A percentile compares a stretch with the other conserved stretches of the same genome.
Evolutionary conservation across 2,797 vertebrate genomes (phyloP).

Genomic region (Alfaro cultratus): DNA sequence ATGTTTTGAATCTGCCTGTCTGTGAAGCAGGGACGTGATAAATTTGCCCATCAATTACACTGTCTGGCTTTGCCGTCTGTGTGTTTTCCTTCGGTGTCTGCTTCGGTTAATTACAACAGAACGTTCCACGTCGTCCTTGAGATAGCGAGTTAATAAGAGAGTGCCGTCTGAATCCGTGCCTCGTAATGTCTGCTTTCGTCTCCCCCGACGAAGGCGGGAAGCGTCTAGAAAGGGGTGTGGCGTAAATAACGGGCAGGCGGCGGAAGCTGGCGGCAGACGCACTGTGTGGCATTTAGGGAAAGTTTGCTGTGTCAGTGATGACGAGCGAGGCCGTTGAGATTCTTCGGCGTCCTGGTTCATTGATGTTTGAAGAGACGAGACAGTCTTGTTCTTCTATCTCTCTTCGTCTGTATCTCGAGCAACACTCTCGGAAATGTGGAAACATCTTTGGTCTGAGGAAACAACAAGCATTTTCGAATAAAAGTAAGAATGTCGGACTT

Average conservation of each 20-base stretch:
- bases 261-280: background rate
- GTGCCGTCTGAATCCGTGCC: conserved; percentile 47
- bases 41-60: conserved; percentile 68
- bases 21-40: conserved; percentile 66
- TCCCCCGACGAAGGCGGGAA: background rate
- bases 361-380: conserved; percentile 40
- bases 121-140: conserved; percentile 60
- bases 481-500: background rate
- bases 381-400: conserved; percentile 10
- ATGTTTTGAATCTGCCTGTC: conserved; percentile 44
- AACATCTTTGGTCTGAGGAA: background rate
- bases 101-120: conserved; percentile 70
- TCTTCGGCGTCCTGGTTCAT: conserved; percentile 30
- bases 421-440: conserved; percentile 2
- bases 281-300: background rate
- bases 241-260: conserved; percentile 8
- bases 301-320: conserved; percentile 6
- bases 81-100: conserved; percentile 65
- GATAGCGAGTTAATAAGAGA: conserved; percentile 66
- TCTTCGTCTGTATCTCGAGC: conserved; percentile 40
- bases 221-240: background rate
- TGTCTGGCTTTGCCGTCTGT: conserved; percentile 39
- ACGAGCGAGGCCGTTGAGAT: conserved; percentile 32
- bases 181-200: conserved; percentile 35
- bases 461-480: conserved; percentile 7